Percentiles rank a stretch among this genome's conserved stretches.
These are phyloP conservation scores for Cephus spinipes DNA, from an alignment of 2,888 invertebrate species.

Conservation along the genomic window DNA sequence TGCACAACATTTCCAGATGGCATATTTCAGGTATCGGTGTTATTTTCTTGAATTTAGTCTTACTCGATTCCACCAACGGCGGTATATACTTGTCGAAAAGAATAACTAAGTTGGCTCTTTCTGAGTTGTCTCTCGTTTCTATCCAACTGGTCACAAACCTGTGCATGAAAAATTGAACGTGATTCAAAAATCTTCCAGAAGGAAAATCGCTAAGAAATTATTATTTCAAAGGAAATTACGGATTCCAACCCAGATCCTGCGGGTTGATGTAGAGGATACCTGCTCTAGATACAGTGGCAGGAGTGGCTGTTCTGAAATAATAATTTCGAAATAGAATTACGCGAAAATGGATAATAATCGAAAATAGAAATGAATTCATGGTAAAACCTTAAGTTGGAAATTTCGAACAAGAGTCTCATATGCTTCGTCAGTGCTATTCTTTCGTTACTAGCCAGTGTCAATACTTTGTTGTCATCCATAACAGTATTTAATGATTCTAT, in stretches of 20 bases:
- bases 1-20: conserved; percentile 89
- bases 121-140: conserved; percentile 79
- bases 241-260: conserved; percentile 94
- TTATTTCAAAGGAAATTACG: conserved; percentile 71
- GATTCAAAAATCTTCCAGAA: conserved; percentile 1
- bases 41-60: conserved; percentile 85
- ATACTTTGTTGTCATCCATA: conserved; percentile 96
- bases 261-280: conserved; percentile 96
- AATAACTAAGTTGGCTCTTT: conserved; percentile 84
- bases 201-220: neutral
- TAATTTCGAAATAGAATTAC: neutral
- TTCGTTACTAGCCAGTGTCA: conserved; percentile 95
- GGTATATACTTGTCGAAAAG: conserved; percentile 96
- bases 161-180: conserved; percentile 13
- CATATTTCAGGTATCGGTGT: conserved; percentile 92
- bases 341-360: neutral
- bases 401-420: conserved; percentile 95
- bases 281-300: conserved; percentile 94
- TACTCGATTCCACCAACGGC: conserved; percentile 79
- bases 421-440: conserved; percentile 88
- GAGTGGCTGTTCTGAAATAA: conserved; percentile 83
- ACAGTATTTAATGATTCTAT: conserved; percentile 96
- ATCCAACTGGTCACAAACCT: conserved; percentile 93
- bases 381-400: conserved; percentile 76
- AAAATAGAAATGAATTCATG: neutral